Conservation (phyloP, 2,888 invertebrate species). For the Ptychoptera albimana region DNA sequence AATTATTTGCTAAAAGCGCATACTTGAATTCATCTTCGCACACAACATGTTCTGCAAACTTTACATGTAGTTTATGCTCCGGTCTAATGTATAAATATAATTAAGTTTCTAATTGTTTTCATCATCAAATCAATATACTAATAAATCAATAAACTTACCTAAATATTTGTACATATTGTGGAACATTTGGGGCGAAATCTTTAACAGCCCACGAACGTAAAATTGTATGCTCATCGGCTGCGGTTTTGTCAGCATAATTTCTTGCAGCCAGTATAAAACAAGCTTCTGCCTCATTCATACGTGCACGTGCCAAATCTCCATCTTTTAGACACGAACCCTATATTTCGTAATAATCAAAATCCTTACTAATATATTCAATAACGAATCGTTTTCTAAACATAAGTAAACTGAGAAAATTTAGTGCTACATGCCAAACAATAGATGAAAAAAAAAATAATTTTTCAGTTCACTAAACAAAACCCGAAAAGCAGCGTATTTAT, state of each 20-base stretch:
- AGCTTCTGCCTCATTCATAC: conserved; percentile 95
- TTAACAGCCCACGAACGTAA: conserved; percentile 94
- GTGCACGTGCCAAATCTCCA: conserved; percentile 82
- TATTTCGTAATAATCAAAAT: too few species aligned
- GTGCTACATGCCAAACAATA: too few species aligned
- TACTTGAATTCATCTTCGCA: conserved; percentile 99
- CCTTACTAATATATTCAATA: too few species aligned
- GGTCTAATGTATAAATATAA: conserved; percentile 41
- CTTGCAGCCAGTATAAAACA: conserved; percentile 93
- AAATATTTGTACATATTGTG: conserved; percentile 97
- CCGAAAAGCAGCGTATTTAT: too few species aligned
- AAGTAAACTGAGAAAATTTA: too few species aligned
- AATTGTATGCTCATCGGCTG: conserved; percentile 70
- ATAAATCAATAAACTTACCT: conserved; percentile 15
- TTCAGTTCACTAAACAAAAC: too few species aligned
- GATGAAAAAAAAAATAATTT: too few species aligned
- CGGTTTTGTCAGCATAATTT: conserved; percentile 91
- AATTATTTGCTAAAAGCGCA: conserved; percentile 93
- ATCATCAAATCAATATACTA: neutral
- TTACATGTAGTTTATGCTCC: conserved; percentile 96
- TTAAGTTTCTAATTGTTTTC: neutral
- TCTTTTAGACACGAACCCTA: conserved; percentile 95
- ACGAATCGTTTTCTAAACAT: too few species aligned
- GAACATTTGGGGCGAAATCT: conserved; percentile 91
- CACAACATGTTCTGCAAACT: conserved; percentile 96